Conservation (phyloP, 2,113 vertebrate species). For the Trichechus manatus region DNA sequence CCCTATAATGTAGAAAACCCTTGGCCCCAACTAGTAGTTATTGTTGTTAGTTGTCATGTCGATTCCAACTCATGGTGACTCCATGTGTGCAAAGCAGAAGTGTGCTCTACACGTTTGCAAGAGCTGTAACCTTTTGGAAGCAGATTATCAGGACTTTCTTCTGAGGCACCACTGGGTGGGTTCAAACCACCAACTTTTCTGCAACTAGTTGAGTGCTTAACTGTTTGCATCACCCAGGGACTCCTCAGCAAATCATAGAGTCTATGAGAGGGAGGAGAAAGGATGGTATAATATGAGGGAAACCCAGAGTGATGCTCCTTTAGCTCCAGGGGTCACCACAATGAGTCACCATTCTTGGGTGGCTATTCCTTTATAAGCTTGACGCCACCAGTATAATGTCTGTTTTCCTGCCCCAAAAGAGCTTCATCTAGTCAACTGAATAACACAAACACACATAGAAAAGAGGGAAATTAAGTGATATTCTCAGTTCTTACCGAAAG, state of each 20-base stretch:
- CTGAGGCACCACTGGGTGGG: not conserved
- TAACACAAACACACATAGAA: not conserved
- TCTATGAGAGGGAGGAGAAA: not conserved
- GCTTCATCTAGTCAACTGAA: not conserved
- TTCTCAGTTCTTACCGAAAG: slow-evolving; percentile 25
- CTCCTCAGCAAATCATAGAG: not conserved
- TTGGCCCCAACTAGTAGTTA: not conserved
- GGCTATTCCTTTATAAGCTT: not conserved
- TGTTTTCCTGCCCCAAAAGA: not conserved
- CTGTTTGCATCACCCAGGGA: not conserved
- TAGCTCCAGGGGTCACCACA: not conserved
- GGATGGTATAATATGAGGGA: not conserved
- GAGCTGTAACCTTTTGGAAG: not conserved
- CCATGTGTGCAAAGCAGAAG: not conserved
- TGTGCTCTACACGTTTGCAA: not conserved
- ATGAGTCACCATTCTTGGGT: not conserved
- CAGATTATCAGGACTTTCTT: not conserved
- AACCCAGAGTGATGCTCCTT: not conserved
- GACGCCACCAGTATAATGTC: not conserved
- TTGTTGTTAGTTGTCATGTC: not conserved
- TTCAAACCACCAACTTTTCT: not conserved
- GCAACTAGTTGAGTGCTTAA: not conserved
- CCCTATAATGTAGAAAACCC: not conserved
- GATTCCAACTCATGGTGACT: not conserved
- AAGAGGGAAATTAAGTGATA: not conserved